Evolutionary conservation across 2,797 vertebrate genomes (phyloP).

Genomic region (Eleutherodactylus coqui): DNA sequence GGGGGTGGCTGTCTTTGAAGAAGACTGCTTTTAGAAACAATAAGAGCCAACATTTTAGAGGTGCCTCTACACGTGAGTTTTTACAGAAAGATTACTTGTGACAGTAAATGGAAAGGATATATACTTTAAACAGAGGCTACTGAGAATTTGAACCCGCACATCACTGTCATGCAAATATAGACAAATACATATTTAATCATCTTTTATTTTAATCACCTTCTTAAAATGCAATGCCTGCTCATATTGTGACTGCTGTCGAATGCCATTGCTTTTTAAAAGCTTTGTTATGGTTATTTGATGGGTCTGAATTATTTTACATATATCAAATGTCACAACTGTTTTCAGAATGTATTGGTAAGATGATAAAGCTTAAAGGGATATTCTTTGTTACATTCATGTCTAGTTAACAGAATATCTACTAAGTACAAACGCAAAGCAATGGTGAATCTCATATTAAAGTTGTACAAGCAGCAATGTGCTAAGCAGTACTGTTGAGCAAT

Average conservation of each 20-base stretch:
- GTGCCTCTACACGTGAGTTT: conserved; percentile 26
- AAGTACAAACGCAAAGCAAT: neutral
- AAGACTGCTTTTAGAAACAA: conserved; percentile 19
- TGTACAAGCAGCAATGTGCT: neutral
- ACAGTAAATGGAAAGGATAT: neutral
- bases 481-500: no score
- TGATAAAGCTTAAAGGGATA: conserved; percentile 18
- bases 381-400: neutral
- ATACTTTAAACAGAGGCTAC: conserved; percentile 2
- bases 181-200: conserved; percentile 38
- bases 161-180: conserved; percentile 38
- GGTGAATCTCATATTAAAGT: neutral
- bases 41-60: conserved; percentile 21
- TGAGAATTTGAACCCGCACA: neutral
- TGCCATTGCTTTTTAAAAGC: conserved; percentile 8
- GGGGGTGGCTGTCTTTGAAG: conserved; percentile 28
- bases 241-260: conserved; percentile 42
- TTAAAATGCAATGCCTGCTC: conserved; percentile 12
- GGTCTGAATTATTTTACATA: conserved; percentile 31
- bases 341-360: neutral
- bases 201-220: conserved; percentile 39
- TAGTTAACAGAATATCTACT: neutral
- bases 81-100: conserved; percentile 37
- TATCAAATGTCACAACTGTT: conserved; percentile 38
- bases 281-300: conserved; percentile 38